Base-by-base conservation (phyloP, 2,888 invertebrate species). In the Hylaea fasciaria region DNA sequence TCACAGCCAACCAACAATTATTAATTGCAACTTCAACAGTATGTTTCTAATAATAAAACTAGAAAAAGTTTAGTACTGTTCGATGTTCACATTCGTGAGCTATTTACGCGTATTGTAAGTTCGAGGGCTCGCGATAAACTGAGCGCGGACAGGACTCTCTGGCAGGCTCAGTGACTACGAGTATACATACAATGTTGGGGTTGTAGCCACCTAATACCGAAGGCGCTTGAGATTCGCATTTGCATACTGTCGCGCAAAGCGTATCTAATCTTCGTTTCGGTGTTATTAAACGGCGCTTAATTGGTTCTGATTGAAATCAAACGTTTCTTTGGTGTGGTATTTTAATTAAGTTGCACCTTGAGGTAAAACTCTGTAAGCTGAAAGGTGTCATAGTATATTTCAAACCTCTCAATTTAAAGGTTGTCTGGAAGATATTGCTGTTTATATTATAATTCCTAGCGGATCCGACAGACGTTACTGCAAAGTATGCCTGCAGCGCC, bases 71-170 rank as follows among this genome's bases (percentile, higher is more conserved):
- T 40, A 7, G 14, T 16, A 16, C 9, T 22, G 5, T 9, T 40
- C 58, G 58, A 53, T 47, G 35, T 58, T 48, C 43, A 29, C 16
- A 11, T 52, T 43, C 28, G 32, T 16, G 48, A 44, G 48, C 41
- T 29, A 22, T 14, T 16, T 12, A 55, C 50, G 35, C 60, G 60
- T 60, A 13, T 12, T 13, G 46, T 17, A 16, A 14, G 13, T 28
- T 60, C 46, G 50, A 47, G 50, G 29, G 50, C 28, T 3, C 45
- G 55, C 41, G 54, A 8, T 37, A 46, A 8, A 60, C 60, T 60
- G 55, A 60, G 35, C 50, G 9, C 37, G 10, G 13, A 35, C 29
- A 14, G 9, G 12, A 12, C 41, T 28, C 17, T 47, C 53, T 1
- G 39, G 28, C 14, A 40, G n/a, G 16, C 29, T 10, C n/a, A 1